Evolutionary conservation across 1,140 invertebrate species (phyloP).

Genomic region (Eriosoma lanigerum): DNA sequence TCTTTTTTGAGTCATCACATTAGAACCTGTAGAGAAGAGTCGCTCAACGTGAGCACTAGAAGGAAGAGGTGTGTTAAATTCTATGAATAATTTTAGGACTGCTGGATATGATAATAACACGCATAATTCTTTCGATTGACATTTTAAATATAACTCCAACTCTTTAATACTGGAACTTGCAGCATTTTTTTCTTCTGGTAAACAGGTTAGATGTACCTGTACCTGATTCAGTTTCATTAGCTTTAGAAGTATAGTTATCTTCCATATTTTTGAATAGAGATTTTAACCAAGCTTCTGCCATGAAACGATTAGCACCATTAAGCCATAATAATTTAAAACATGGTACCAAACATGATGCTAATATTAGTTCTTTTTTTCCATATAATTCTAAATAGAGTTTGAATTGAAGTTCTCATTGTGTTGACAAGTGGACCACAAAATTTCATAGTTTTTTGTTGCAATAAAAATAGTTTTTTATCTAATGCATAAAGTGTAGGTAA

Average conservation of each 20-base stretch:
- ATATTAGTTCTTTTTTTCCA: slow-evolving; percentile 32
- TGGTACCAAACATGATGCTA: slow-evolving; percentile 20
- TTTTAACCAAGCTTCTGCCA: slow-evolving; percentile 1
- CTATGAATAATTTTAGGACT: not conserved
- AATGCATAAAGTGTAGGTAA: slow-evolving; percentile 20
- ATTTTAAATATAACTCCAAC: not conserved
- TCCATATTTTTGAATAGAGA: not conserved
- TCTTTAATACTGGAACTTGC: not conserved
- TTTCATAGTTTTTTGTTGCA: slow-evolving; percentile 10
- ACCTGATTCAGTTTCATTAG: not conserved
- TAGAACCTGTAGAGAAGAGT: not conserved
- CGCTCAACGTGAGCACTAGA: not conserved
- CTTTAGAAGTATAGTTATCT: not conserved
- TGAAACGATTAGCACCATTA: not conserved
- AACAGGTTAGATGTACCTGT: not conserved
- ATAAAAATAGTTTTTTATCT: slow-evolving; percentile 5
- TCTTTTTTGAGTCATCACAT: slow-evolving; percentile 11
- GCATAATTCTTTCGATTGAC: not conserved
- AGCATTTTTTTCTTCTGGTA: slow-evolving; percentile 6
- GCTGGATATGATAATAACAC: not conserved
- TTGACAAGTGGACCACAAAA: slow-evolving; percentile 2
- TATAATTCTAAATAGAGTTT: not conserved
- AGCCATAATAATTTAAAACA: slow-evolving; percentile 27
- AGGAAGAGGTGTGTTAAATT: not conserved
- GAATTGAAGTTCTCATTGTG: not conserved